Evolutionary conservation across 2,113 vertebrate genomes (phyloP).

Genomic region (Ahaetulla prasina): DNA sequence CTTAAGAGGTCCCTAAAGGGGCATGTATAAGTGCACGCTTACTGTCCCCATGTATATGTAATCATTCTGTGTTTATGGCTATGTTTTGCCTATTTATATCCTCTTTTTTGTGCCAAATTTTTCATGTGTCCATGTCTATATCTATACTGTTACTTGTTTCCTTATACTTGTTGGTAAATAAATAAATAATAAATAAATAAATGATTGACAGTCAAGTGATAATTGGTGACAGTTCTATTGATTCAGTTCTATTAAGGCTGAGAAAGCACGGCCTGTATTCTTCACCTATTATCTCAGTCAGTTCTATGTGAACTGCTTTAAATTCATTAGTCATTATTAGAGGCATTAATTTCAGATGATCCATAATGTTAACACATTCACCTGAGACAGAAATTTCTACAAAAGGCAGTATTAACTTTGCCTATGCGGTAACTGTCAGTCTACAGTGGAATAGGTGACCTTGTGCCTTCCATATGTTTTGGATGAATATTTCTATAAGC

Average conservation of each 20-base stretch:
- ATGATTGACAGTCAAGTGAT: background rate
- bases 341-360: background rate
- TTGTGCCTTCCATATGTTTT: background rate
- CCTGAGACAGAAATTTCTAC: background rate
- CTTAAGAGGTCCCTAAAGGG: no score
- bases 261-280: background rate
- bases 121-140: no score
- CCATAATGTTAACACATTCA: background rate
- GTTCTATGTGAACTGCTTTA: background rate
- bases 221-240: background rate
- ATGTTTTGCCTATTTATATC: no score
- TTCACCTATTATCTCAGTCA: background rate
- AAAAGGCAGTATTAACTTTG: background rate
- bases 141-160: no score
- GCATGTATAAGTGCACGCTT: no score
- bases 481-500: background rate
- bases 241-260: background rate
- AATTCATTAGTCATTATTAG: background rate
- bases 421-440: background rate
- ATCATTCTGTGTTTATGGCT: no score
- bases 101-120: no score
- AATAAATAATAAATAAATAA: background rate
- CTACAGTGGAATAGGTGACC: background rate
- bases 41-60: no score
- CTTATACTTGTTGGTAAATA: no score